phyloP scores from a whole-genome alignment of 1,140 invertebrate species.

The Lasaia peninsularis region DNA sequence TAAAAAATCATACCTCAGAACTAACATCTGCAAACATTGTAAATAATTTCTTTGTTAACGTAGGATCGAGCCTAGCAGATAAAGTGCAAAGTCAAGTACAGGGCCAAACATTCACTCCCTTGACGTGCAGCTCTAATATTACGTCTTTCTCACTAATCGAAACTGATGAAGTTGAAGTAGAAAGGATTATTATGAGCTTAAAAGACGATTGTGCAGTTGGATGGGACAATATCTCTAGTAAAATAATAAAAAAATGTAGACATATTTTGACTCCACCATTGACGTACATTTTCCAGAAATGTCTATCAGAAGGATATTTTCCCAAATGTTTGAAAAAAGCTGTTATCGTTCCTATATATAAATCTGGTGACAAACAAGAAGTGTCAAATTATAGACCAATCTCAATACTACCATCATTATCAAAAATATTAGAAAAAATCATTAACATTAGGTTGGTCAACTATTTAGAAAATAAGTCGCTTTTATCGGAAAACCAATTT shows the following conservation, averaged over 20 bases:
- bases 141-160: not conserved
- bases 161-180: conserved; percentile 10
- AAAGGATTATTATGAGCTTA: conserved; percentile 9
- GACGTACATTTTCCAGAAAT: conserved; percentile 16
- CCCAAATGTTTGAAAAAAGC: conserved; percentile 16
- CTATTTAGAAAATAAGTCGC: not conserved
- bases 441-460: not conserved
- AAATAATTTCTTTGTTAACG: no score
- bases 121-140: not conserved
- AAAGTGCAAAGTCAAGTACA: no score
- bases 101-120: no score
- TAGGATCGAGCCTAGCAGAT: no score
- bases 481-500: not conserved
- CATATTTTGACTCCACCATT: conserved; percentile 7
- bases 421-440: conserved; percentile 3
- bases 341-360: conserved; percentile 18
- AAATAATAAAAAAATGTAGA: conserved; percentile 14
- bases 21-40: no score
- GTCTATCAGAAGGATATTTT: conserved; percentile 12
- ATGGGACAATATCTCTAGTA: conserved; percentile 13
- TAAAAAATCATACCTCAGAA: no score
- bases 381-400: conserved; percentile 24
- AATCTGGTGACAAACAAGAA: conserved; percentile 15
- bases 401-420: conserved; percentile 10
- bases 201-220: conserved; percentile 15